Conservation (phyloP, 2,797 vertebrate species). For the Microchirus variegatus region DNA sequence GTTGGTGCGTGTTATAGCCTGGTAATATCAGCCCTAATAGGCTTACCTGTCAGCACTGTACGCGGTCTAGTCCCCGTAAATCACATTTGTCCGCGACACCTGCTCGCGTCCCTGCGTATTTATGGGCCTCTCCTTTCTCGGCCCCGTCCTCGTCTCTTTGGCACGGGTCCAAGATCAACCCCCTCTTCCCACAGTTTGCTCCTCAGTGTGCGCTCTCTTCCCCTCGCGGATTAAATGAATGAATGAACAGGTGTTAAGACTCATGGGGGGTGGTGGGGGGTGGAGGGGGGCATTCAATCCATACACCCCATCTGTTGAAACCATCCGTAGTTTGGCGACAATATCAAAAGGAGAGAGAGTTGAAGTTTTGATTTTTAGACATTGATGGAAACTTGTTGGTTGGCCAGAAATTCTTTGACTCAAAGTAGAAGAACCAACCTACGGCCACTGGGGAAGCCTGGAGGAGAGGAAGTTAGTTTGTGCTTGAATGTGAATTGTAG, state of each 20-base stretch:
- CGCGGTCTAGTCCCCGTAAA: conserved; percentile 66
- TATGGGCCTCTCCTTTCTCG: conserved; percentile 60
- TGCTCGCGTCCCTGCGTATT: conserved; percentile 67
- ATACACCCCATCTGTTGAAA: conserved; percentile 32
- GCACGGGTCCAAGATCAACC: conserved; percentile 67
- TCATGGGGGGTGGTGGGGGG: conserved; percentile 19
- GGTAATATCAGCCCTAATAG: conserved; percentile 82
- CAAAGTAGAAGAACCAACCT: conserved; percentile 12
- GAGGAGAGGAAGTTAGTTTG: conserved; percentile 27
- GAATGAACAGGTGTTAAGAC: conserved; percentile 63
- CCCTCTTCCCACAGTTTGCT: conserved; percentile 59
- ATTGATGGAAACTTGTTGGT: not conserved
- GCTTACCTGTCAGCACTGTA: conserved; percentile 80
- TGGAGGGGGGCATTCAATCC: no score
- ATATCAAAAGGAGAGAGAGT: conserved; percentile 12
- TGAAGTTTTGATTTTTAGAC: not conserved
- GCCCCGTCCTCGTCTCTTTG: conserved; percentile 68
- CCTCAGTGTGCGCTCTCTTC: conserved; percentile 38
- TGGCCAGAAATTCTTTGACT: conserved; percentile 9
- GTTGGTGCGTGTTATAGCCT: conserved; percentile 72
- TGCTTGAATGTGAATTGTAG: conserved; percentile 11
- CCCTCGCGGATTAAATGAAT: conserved; percentile 60
- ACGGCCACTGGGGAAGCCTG: conserved; percentile 27
- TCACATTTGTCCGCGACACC: conserved; percentile 76
- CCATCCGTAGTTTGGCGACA: conserved; percentile 33